A percentile compares a stretch with the other conserved stretches of the same genome.
These are phyloP conservation scores for Achroia grisella DNA, from an alignment of 1,140 invertebrate genomes.

Conservation along the genomic window DNA sequence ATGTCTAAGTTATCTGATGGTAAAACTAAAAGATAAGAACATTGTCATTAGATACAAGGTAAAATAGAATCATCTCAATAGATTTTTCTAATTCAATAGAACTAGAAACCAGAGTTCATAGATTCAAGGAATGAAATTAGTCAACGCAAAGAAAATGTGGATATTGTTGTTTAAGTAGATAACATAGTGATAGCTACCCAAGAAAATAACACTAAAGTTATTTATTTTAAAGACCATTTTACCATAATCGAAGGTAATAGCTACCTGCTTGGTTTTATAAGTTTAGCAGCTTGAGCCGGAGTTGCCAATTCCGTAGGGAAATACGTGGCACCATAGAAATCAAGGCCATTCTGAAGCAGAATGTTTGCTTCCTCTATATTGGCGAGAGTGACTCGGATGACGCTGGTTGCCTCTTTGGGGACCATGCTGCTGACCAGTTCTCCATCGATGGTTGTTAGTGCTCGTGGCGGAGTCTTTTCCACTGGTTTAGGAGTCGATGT, in stretches of 20 bases:
- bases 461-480: slow-evolving; percentile 46
- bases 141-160: no score
- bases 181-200: no score
- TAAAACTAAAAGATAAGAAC: no score
- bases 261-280: slow-evolving; percentile 70
- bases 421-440: slow-evolving; percentile 66
- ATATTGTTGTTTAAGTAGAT: no score
- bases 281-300: slow-evolving; percentile 72
- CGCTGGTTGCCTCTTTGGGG: slow-evolving; percentile 75
- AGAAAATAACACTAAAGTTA: no score
- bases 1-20: no score
- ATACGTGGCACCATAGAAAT: slow-evolving; percentile 90
- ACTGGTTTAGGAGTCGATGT: slow-evolving; percentile 53
- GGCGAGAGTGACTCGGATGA: slow-evolving; percentile 84
- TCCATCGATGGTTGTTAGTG: slow-evolving; percentile 69
- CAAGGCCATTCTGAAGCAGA: slow-evolving; percentile 85
- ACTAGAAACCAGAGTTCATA: no score
- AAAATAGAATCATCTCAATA: no score
- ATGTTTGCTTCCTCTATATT: slow-evolving; percentile 87
- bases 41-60: no score
- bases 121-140: no score
- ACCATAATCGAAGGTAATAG: background rate
- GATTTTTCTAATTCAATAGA: no score
- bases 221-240: slow-evolving; percentile 11
- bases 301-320: slow-evolving; percentile 86